Conservation (phyloP, 2,113 vertebrate species). For the Nothocercus nigrocapillus region DNA sequence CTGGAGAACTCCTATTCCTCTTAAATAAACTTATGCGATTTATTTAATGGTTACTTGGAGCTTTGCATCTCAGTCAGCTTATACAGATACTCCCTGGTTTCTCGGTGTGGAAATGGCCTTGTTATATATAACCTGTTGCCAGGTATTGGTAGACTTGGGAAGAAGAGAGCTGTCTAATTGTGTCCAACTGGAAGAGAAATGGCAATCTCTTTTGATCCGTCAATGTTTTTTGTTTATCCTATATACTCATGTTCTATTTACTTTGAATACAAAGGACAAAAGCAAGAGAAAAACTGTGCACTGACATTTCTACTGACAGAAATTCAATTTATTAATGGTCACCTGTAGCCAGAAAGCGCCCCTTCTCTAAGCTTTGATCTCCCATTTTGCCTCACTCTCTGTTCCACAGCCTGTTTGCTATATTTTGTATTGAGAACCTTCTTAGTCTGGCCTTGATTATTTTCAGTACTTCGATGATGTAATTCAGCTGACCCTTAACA, state of each 20-base stretch:
- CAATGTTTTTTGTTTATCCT: neutral
- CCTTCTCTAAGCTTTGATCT: neutral
- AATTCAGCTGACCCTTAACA: neutral
- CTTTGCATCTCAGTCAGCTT: neutral
- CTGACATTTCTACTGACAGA: neutral
- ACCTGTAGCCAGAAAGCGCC: neutral
- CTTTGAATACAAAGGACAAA: neutral
- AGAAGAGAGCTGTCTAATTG: fast-evolving
- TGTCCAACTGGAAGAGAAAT: neutral
- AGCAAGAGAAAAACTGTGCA: neutral
- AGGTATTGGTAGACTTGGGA: neutral
- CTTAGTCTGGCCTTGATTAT: neutral
- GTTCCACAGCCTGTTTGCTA: neutral
- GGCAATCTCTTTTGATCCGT: neutral
- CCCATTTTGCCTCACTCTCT: neutral
- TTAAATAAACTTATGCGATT: neutral
- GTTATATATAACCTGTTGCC: neutral
- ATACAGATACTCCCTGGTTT: neutral
- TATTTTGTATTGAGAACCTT: neutral
- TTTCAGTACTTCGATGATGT: neutral
- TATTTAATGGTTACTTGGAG: neutral
- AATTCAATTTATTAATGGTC: neutral
- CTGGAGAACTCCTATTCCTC: neutral
- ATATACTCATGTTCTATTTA: neutral
- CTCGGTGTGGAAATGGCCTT: neutral